Evolutionary conservation across 2,797 vertebrate genomes (phyloP).

Genomic region (Gobio occitaniae): DNA sequence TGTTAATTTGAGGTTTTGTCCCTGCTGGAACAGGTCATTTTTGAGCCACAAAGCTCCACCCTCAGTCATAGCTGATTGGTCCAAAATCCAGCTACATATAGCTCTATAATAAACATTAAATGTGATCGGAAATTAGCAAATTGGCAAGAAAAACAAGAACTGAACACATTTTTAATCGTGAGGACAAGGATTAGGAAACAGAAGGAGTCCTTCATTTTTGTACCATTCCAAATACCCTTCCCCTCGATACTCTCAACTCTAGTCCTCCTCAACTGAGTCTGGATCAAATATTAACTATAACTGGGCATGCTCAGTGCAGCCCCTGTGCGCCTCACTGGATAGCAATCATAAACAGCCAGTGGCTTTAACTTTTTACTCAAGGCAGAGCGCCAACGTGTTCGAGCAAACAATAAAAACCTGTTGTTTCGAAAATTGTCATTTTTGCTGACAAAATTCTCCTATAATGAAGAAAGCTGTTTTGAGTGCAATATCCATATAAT

Average conservation of each 20-base stretch:
- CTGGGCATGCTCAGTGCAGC: slow-evolving; percentile 47
- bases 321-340: slow-evolving; percentile 23
- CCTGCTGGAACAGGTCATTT: not conserved
- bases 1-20: not conserved
- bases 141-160: not conserved
- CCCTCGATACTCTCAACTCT: not conserved
- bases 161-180: not conserved
- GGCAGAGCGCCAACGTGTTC: not conserved
- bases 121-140: not conserved
- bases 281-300: slow-evolving; percentile 59
- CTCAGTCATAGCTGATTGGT: not conserved
- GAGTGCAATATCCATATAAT: not conserved
- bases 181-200: not conserved
- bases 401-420: not conserved
- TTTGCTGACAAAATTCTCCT: slow-evolving; percentile 18
- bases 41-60: not conserved
- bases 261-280: slow-evolving; percentile 19
- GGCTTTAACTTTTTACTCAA: slow-evolving; percentile 35
- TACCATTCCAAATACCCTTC: not conserved
- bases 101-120: not conserved
- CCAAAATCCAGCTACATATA: not conserved
- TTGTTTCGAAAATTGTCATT: not conserved
- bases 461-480: slow-evolving; percentile 1
- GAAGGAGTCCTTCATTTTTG: not conserved
- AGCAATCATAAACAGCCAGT: slow-evolving; percentile 49